phyloP scores from a whole-genome alignment of 2,797 vertebrate species.

The Neostethus bicornis region DNA sequence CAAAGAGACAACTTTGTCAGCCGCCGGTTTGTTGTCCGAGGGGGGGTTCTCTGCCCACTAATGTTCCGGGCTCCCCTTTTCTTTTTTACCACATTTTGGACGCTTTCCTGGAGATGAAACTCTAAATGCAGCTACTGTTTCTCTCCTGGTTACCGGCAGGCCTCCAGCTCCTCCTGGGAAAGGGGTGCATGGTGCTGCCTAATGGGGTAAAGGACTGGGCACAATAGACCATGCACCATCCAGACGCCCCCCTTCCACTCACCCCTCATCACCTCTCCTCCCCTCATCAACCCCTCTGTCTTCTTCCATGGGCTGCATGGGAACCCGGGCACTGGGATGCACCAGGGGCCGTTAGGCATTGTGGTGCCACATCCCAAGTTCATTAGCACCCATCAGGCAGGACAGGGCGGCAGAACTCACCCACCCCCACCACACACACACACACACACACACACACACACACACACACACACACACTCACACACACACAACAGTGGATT shows the following conservation, averaged over 20 bases:
- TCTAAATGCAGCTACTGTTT: conserved; percentile 80
- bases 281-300: conserved; percentile 32
- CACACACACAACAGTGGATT: neutral
- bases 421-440: conserved; percentile 23
- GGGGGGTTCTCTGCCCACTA: conserved; percentile 62
- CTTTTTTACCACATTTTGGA: conserved; percentile 74
- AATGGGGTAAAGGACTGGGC: conserved; percentile 77
- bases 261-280: conserved; percentile 20
- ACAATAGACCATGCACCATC: conserved; percentile 72
- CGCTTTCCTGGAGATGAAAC: conserved; percentile 74
- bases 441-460: conserved; percentile 2
- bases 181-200: conserved; percentile 70
- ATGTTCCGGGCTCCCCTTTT: conserved; percentile 56
- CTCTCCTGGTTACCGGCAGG: conserved; percentile 75
- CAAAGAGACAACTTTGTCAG: conserved; percentile 86
- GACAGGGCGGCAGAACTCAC: conserved; percentile 21
- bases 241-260: conserved; percentile 14
- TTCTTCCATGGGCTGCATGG: conserved; percentile 73
- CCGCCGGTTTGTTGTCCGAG: conserved; percentile 69
- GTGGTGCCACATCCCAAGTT: conserved; percentile 86
- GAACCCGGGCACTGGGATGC: conserved; percentile 81
- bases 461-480: neutral
- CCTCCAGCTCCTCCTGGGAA: conserved; percentile 70
- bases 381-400: conserved; percentile 81
- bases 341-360: conserved; percentile 79